Percentiles rank a stretch among this genome's conserved stretches.
Evolutionary conservation across 2,797 vertebrate species (phyloP).

Genomic region (Otus scops): DNA sequence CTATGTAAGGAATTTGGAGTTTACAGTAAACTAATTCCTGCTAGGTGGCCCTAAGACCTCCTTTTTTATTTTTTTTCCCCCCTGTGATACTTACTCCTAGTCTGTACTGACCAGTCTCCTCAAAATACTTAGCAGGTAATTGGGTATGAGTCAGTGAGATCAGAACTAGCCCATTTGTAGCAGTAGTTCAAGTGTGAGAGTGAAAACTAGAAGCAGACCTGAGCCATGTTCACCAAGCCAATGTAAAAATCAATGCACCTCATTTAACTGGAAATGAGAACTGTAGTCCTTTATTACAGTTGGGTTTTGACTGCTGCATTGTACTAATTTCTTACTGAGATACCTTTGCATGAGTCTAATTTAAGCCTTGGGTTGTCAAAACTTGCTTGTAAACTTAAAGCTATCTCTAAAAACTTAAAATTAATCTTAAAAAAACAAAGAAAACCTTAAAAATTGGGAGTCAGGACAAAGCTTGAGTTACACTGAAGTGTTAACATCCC

Average conservation of each 20-base stretch:
- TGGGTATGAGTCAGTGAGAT: not conserved
- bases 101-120: not conserved
- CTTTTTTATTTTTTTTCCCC: not conserved
- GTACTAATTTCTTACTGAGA: not conserved
- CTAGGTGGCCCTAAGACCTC: not conserved
- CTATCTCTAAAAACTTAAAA: not conserved
- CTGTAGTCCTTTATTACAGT: accelerated
- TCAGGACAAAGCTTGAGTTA: not conserved
- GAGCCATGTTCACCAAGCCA: accelerated
- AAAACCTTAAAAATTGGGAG: not conserved
- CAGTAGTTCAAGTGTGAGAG: not conserved
- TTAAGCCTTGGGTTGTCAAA: not conserved
- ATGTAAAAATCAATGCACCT: not conserved
- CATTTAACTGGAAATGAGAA: not conserved
- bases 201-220: not conserved
- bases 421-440: not conserved
- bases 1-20: not conserved
- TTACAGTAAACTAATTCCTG: not conserved
- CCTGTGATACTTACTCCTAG: not conserved
- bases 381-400: not conserved
- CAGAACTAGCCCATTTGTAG: not conserved
- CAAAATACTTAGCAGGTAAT: not conserved
- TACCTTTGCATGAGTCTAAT: not conserved
- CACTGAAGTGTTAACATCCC: not conserved
- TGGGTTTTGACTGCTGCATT: not conserved